Percentiles rank a stretch among this genome's conserved stretches.
Evolutionary conservation across 2,797 vertebrate species (phyloP).

Genomic region (Enteromius viviparus): DNA sequence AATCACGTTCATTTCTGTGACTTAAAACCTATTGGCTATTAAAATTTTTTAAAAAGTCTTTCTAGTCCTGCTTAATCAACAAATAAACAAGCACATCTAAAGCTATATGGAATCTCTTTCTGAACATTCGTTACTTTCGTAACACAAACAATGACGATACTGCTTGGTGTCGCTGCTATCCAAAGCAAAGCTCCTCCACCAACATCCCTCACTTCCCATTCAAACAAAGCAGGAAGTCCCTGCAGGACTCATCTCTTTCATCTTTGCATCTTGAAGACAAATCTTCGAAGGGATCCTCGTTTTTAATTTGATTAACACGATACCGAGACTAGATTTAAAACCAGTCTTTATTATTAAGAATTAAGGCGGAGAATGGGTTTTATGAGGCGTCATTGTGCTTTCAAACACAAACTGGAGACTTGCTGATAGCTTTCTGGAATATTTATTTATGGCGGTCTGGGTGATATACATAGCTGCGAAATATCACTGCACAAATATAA

Average conservation of each 20-base stretch:
- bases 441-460: neutral
- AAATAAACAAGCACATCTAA: too few species aligned
- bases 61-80: neutral
- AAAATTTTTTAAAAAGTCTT: neutral
- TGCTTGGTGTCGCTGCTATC: too few species aligned
- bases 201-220: neutral
- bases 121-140: too few species aligned
- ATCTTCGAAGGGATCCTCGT: neutral
- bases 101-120: neutral
- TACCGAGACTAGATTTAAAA: neutral
- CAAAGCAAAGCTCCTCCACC: neutral
- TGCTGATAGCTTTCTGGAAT: neutral
- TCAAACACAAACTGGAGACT: neutral
- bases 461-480: neutral
- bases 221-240: conserved; percentile 17
- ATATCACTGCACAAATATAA: neutral
- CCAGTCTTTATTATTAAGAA: neutral
- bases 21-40: too few species aligned
- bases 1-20: neutral
- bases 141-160: neutral
- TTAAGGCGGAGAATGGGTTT: neutral
- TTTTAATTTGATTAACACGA: neutral
- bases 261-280: neutral
- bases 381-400: neutral
- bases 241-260: too few species aligned